A percentile compares a stretch with the other conserved stretches of the same genome.
phyloP scores from a whole-genome alignment of 2,888 invertebrate species.

The Acronicta psi region DNA sequence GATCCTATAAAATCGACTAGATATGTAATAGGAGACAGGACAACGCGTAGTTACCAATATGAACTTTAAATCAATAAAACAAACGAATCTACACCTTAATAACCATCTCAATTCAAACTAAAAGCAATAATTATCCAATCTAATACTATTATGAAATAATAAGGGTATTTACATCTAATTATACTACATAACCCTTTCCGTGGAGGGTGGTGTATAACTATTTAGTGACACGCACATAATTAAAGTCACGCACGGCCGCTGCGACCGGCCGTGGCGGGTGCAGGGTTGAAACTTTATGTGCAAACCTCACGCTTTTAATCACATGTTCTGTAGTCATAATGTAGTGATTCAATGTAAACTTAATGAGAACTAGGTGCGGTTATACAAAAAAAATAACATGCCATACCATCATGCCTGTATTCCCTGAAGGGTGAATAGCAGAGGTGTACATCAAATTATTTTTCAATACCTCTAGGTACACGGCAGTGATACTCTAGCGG shows the following conservation, averaged over 20 bases:
- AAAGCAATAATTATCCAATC: slow-evolving; percentile 24
- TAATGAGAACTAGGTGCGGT: not conserved
- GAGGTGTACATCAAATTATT: too few species aligned
- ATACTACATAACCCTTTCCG: slow-evolving; percentile 37
- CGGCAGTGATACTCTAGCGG: too few species aligned
- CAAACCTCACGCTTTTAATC: slow-evolving; percentile 42
- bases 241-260: slow-evolving; percentile 55
- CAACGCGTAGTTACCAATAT: too few species aligned
- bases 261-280: slow-evolving; percentile 10
- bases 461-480: too few species aligned
- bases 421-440: too few species aligned
- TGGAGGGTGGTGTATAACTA: slow-evolving; percentile 53
- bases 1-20: too few species aligned
- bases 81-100: not conserved
- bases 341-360: slow-evolving; percentile 4
- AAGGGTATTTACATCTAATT: slow-evolving; percentile 44
- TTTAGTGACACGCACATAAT: slow-evolving; percentile 59
- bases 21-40: too few species aligned
- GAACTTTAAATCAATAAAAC: too few species aligned
- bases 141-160: slow-evolving; percentile 41
- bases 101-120: slow-evolving; percentile 4
- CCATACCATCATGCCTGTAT: too few species aligned
- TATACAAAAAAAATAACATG: too few species aligned
- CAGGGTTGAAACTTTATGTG: slow-evolving; percentile 41
- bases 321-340: slow-evolving; percentile 28